phyloP scores from a whole-genome alignment of 2,888 invertebrate genomes.

The Eutolmus rufibarbis region DNA sequence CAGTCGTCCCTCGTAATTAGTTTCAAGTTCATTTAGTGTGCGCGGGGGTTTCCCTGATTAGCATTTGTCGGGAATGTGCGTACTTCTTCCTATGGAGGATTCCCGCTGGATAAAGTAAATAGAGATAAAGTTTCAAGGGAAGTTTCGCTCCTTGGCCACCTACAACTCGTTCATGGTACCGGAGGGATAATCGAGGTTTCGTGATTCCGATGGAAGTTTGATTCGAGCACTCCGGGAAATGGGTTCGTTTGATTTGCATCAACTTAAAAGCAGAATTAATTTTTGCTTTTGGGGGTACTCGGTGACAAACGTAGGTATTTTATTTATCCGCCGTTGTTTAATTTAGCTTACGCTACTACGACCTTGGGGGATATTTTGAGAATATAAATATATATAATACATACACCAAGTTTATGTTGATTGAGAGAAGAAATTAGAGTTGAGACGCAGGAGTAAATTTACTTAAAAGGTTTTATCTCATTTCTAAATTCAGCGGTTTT shows the following conservation, averaged over 20 bases:
- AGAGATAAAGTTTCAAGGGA: not conserved
- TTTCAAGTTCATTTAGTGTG: constrained; percentile 18
- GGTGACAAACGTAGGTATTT: not conserved
- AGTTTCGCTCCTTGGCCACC: not conserved
- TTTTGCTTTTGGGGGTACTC: not conserved
- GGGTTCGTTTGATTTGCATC: not conserved
- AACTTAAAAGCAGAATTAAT: constrained; percentile 12
- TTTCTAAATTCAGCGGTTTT: not conserved
- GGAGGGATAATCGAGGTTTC: not conserved
- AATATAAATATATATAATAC: not conserved
- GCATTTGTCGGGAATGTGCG: not conserved
- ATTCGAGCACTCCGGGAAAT: not conserved
- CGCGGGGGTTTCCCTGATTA: not conserved
- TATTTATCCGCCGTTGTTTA: not conserved
- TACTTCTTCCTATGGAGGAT: not conserved
- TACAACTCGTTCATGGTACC: constrained; percentile 23
- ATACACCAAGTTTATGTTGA: not conserved
- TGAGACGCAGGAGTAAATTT: not conserved
- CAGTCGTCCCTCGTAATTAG: not conserved
- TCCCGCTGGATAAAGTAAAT: not conserved
- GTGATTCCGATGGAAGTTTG: not conserved
- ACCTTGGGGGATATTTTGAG: not conserved
- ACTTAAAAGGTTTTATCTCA: not conserved
- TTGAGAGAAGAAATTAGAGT: not conserved
- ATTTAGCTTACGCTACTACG: not conserved